Evolutionary conservation across 2,888 invertebrate species (phyloP).

Genomic region (Zygothrica quintamaculata): DNA sequence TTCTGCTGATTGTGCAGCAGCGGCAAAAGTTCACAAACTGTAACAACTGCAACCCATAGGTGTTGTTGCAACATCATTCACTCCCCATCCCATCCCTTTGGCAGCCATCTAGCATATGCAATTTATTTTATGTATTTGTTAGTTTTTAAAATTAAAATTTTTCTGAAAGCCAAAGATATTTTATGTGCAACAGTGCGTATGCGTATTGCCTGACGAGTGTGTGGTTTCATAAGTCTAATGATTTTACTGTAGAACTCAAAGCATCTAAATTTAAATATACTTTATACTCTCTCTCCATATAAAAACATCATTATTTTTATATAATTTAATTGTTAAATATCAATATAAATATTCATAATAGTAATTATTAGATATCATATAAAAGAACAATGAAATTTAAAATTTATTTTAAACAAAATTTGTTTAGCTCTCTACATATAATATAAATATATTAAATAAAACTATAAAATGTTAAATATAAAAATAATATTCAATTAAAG

Average conservation of each 20-base stretch:
- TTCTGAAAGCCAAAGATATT: conserved; percentile 20
- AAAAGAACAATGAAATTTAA: too few species aligned
- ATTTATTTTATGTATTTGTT: conserved; percentile 64
- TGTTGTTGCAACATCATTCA: too few species aligned
- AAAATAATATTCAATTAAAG: too few species aligned
- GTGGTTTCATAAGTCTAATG: conserved; percentile 27
- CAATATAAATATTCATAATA: too few species aligned
- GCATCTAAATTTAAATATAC: neutral
- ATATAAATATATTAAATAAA: too few species aligned
- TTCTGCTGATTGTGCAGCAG: conserved; percentile 71
- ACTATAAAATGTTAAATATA: too few species aligned
- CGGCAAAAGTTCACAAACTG: conserved; percentile 34
- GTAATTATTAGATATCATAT: too few species aligned
- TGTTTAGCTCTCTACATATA: too few species aligned
- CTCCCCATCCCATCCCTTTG: neutral
- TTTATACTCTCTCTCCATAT: neutral
- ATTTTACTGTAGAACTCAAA: conserved; percentile 1
- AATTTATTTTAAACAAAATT: too few species aligned
- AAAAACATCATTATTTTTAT: neutral
- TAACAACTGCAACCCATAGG: conserved; percentile 30
- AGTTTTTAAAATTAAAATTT: conserved; percentile 65
- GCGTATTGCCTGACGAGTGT: conserved; percentile 17
- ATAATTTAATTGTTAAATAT: too few species aligned
- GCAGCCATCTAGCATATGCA: conserved; percentile 40
- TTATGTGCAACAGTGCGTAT: conserved; percentile 41